A percentile compares a stretch with the other conserved stretches of the same genome.
Conservation (phyloP, 2,113 vertebrate species). For the Toxotes chatareus region DNA sequence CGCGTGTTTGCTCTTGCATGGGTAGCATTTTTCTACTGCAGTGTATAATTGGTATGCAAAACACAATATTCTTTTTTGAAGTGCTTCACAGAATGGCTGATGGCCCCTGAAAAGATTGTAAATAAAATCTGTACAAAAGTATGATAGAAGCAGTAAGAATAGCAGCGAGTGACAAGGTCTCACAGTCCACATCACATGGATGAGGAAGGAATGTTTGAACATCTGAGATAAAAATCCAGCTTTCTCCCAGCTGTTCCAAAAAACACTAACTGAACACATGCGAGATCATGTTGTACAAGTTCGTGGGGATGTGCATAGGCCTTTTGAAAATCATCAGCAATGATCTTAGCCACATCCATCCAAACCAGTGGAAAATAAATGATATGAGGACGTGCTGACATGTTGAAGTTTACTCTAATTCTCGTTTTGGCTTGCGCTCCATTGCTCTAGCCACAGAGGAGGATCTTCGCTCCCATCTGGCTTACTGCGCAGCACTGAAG, state of each 20-base stretch:
- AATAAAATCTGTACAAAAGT: background rate
- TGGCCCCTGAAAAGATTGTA: constrained; percentile 47
- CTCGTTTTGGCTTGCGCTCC: constrained; percentile 62
- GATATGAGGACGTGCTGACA: constrained; percentile 73
- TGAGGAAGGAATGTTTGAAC: constrained; percentile 44
- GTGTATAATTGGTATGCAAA: constrained; percentile 54
- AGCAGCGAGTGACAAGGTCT: constrained; percentile 20
- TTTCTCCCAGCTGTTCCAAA: constrained; percentile 32
- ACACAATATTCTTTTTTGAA: background rate
- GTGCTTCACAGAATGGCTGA: constrained; percentile 10
- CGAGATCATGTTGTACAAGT: constrained; percentile 43
- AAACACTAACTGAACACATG: constrained; percentile 13
- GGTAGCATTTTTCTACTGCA: constrained; percentile 40
- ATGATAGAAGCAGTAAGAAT: background rate
- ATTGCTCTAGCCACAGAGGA: constrained; percentile 62
- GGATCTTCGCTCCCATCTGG: constrained; percentile 66
- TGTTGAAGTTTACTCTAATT: constrained; percentile 72
- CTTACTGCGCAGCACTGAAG: constrained; percentile 46
- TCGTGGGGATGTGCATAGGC: constrained; percentile 41
- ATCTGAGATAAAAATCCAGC: constrained; percentile 32
- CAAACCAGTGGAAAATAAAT: constrained; percentile 72
- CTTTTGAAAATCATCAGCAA: constrained; percentile 62
- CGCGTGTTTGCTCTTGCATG: constrained; percentile 49
- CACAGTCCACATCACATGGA: constrained; percentile 6
- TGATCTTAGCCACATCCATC: constrained; percentile 64